phyloP scores from a whole-genome alignment of 2,888 invertebrate species.

The Lymantria monacha region DNA sequence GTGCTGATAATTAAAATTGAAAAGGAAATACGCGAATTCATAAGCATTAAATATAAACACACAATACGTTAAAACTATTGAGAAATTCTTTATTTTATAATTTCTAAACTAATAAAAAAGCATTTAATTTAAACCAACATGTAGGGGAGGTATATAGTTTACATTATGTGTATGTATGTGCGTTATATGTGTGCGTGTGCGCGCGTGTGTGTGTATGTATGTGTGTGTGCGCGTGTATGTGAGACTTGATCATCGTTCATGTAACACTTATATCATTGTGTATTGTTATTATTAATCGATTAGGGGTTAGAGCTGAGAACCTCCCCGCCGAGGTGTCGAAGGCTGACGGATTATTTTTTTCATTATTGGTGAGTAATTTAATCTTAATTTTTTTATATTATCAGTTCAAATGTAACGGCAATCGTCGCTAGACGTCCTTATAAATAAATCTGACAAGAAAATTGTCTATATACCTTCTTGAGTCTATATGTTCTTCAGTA shows the following conservation, averaged over 20 bases:
- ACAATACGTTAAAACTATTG: background rate
- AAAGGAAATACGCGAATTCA: no score
- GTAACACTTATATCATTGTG: conserved; percentile 43
- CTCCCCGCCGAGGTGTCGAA: conserved; percentile 44
- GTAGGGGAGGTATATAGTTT: conserved; percentile 54
- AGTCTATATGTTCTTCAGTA: no score
- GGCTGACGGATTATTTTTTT: conserved; percentile 58
- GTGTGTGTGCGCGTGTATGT: conserved; percentile 20
- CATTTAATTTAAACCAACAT: conserved; percentile 75
- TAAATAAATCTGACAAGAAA: no score
- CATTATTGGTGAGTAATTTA: conserved; percentile 62
- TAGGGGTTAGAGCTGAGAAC: conserved; percentile 39
- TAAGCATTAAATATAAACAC: no score
- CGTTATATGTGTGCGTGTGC: conserved; percentile 10
- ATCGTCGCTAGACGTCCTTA: no score
- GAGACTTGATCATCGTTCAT: conserved; percentile 26
- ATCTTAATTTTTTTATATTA: conserved; percentile 1
- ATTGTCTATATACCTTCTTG: no score
- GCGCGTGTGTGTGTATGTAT: conserved; percentile 24
- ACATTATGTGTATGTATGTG: conserved; percentile 21
- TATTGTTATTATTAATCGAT: conserved; percentile 32
- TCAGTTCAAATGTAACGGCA: no score
- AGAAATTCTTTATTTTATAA: conserved; percentile 53
- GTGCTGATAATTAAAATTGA: no score
- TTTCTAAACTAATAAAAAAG: conserved; percentile 51